phyloP scores from a whole-genome alignment of 2,888 invertebrate species.

The Drosophila affinis region DNA sequence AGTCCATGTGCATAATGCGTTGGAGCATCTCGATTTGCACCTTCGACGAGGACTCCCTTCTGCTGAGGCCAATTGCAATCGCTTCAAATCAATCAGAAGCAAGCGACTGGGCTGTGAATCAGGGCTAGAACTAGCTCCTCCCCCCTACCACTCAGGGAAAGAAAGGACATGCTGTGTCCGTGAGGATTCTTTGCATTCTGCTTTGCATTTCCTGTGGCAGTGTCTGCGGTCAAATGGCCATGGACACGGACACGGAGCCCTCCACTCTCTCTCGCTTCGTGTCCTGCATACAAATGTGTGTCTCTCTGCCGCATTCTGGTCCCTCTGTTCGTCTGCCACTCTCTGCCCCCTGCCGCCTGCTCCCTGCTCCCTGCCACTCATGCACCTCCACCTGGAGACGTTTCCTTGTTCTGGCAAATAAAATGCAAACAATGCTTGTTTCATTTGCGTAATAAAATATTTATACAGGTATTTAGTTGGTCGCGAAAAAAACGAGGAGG shows the following conservation, averaged over 20 bases:
- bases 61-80: slow-evolving; percentile 14
- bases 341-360: slow-evolving; percentile 28
- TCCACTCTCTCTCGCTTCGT: slow-evolving; percentile 5
- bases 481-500: slow-evolving; percentile 41
- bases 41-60: no score
- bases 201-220: slow-evolving; percentile 52
- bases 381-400: slow-evolving; percentile 53
- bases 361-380: slow-evolving; percentile 18
- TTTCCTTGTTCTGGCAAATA: slow-evolving; percentile 56
- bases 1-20: neutral
- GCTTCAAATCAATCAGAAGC: slow-evolving; percentile 39
- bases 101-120: slow-evolving; percentile 29
- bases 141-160: slow-evolving; percentile 11
- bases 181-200: slow-evolving; percentile 48
- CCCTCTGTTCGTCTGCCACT: slow-evolving; percentile 24
- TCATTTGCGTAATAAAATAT: slow-evolving; percentile 77
- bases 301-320: slow-evolving; percentile 4
- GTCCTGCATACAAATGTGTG: slow-evolving; percentile 38
- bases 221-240: slow-evolving; percentile 37
- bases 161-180: slow-evolving; percentile 13
- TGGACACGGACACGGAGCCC: slow-evolving; percentile 3
- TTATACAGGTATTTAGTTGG: slow-evolving; percentile 77
- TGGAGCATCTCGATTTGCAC: neutral
- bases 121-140: neutral
- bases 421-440: slow-evolving; percentile 78